Conservation (phyloP, 1,140 invertebrate species). For the Zaprionus tsacasi region DNA sequence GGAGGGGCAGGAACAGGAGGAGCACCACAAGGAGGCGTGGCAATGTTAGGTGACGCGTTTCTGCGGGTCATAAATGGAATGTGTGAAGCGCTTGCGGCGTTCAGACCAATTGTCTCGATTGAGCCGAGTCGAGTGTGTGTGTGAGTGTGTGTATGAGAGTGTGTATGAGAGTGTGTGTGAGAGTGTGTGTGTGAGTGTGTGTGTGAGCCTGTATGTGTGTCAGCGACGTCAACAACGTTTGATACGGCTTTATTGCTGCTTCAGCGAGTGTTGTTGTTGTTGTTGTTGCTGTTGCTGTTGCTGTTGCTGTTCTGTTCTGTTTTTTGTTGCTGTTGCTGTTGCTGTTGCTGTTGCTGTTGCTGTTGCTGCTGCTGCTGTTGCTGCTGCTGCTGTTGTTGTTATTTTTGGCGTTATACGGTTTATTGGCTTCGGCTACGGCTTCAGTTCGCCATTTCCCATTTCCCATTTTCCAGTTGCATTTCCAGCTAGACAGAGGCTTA, state of each 20-base stretch:
- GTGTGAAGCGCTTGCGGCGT: constrained; percentile 68
- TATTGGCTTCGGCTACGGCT: constrained; percentile 52
- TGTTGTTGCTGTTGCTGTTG: constrained; percentile 25
- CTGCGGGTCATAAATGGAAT: constrained; percentile 68
- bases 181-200: constrained; percentile 5
- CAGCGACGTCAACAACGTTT: constrained; percentile 55
- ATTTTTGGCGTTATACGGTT: constrained; percentile 43
- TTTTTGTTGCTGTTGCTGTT: constrained; percentile 10
- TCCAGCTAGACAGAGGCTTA: constrained; percentile 7
- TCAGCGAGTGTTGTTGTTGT: constrained; percentile 38
- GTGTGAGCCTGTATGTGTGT: constrained; percentile 23
- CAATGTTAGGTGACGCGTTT: constrained; percentile 39
- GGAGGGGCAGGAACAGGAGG: not conserved
- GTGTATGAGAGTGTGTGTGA: constrained; percentile 4
- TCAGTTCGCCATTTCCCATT: constrained; percentile 12
- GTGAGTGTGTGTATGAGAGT: constrained; percentile 1
- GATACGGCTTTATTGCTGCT: constrained; percentile 68
- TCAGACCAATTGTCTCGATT: constrained; percentile 74
- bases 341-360: constrained; percentile 23
- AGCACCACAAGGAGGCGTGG: not conserved
- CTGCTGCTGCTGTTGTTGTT: constrained; percentile 13
- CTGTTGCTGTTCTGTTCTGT: too few species aligned
- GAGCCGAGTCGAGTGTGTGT: constrained; percentile 28
- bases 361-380: constrained; percentile 17
- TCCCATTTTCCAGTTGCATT: not conserved